Evolutionary conservation across 2,888 invertebrate species (phyloP), one percentile per base, ranked within the genome.

Genomic region (Anorthoa munda): DNA sequence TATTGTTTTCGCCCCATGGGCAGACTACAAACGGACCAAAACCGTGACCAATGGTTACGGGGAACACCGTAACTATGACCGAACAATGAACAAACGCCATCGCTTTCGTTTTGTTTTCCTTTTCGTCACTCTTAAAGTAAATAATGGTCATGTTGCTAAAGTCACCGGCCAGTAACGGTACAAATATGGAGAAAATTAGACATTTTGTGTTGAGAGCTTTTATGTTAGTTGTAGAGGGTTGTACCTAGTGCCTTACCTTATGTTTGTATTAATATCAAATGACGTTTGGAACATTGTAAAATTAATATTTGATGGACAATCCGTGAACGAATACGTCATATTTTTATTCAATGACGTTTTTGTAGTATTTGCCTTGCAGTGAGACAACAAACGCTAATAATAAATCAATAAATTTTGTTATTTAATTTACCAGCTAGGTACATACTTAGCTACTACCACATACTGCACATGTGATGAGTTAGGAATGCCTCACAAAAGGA

Each of bases 41-140:
- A 11, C 69, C 79, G 53, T 80, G 70, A 73, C 82, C 26, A 56
- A 72, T 66, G 1, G 60, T 83, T 75, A 75, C 78, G 69, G 67
- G 53, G 61, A 59, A 68, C 77, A 75, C 50, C 70, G 79, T 82
- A 78, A 86, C 75, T 61, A 64, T 81, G 82, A 83, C 79, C 80
- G 75, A 82, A 75, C 26, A 65, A 79, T 79, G 77, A 82, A 75
- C 31, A 65, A 79, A 68, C 55, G 77, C 78, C 78, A 78, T 82
- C 72, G 51, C 73, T 82, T 72, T 69, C 56, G 2, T 71, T 74
- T 74, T 45, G 46, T 63, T 83, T 68, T 53, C 55, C 79, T 78
- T 66, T 69, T 71, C 65, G 59, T 60, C 60, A 71, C 48, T 59
- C n/a, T 26, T 26, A 23, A 53, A 65, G 64, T 67, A 66, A 75